Base-by-base conservation (phyloP, 2,113 vertebrate species). In the Campylomormyrus numenius region DNA sequence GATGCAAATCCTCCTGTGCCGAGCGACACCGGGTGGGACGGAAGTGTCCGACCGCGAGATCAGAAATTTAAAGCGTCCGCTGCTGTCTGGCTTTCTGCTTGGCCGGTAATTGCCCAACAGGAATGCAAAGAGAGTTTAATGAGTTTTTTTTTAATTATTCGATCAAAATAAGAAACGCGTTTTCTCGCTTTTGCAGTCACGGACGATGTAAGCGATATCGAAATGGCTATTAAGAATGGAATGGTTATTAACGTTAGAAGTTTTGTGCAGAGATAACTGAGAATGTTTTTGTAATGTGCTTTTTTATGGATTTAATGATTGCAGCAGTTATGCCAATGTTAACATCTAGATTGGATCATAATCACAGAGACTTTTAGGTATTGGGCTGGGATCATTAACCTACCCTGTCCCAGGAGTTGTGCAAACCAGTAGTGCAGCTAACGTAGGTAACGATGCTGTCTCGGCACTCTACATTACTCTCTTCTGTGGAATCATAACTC, bases 51-150 rank as follows among this genome's bases (percentile, higher is more conserved):
- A 58, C 80, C 83, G 56, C 89, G 35, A 31, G 48, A 87, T 90
- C 89, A 52, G 89, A 88, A 90, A 90, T 90, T 90, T 58, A 88
- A 90, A 90, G 85, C 45, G 46, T 62, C 83, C 50, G 5, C 53
- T 45, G 39, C 49, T 24, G 50, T 62, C 56, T 58, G 39, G 52
- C 49, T 62, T 10, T 58, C 31, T 10, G 50, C 87, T 42, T 35
- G 48, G 85, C 83, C 21, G 46, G 49, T 56, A 87, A 87, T 53
- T 87, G 24, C 15, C 56, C 87, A 87, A 66, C 35, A 66, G 87
- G 53, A 88, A 88, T 58, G 52, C 53, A 58, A 88, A 88, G 48
- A 24, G 3, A 88, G 53, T 58, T 42, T 39, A 56, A 35, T 35
- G 62, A 70, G 62, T 70, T 70, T 70, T 70, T 58, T 70, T 70